Percentiles rank a stretch among this genome's conserved stretches.
Evolutionary conservation across 1,140 invertebrate genomes (phyloP).

Genomic region (Sinonovacula constricta): DNA sequence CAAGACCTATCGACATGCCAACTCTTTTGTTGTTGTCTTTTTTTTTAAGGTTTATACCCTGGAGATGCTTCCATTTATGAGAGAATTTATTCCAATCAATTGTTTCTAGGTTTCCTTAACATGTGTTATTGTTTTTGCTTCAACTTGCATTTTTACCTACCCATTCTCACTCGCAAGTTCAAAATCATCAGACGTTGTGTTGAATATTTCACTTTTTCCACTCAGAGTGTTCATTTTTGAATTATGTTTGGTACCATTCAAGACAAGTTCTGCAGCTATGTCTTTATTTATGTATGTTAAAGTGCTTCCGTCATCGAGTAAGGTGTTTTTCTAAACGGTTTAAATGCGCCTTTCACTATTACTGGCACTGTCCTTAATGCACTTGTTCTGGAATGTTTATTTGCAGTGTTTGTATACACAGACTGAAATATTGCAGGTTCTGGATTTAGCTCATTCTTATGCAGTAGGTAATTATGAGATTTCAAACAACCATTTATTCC

Average conservation of each 20-base stretch:
- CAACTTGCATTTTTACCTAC: not conserved
- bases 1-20: slow-evolving; percentile 29
- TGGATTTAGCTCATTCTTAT: not conserved
- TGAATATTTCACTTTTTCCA: not conserved
- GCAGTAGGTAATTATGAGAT: slow-evolving; percentile 9
- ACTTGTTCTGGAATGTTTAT: not conserved
- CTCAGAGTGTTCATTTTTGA: not conserved
- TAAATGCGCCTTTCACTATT: not conserved
- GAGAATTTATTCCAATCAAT: slow-evolving; percentile 18
- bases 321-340: slow-evolving; percentile 14
- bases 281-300: slow-evolving; percentile 22
- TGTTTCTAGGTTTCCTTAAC: slow-evolving; percentile 27
- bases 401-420: not conserved
- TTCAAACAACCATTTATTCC: slow-evolving; percentile 18
- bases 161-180: not conserved
- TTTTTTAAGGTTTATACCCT: slow-evolving; percentile 13
- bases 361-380: slow-evolving; percentile 17
- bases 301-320: slow-evolving; percentile 28
- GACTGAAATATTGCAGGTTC: not conserved
- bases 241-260: not conserved
- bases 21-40: not conserved
- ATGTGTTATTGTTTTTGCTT: slow-evolving; percentile 3
- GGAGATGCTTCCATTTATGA: not conserved
- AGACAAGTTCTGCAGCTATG: slow-evolving; percentile 16
- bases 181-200: not conserved